Base-by-base conservation (phyloP, 2,797 vertebrate species). In the Valencia hispanica region DNA sequence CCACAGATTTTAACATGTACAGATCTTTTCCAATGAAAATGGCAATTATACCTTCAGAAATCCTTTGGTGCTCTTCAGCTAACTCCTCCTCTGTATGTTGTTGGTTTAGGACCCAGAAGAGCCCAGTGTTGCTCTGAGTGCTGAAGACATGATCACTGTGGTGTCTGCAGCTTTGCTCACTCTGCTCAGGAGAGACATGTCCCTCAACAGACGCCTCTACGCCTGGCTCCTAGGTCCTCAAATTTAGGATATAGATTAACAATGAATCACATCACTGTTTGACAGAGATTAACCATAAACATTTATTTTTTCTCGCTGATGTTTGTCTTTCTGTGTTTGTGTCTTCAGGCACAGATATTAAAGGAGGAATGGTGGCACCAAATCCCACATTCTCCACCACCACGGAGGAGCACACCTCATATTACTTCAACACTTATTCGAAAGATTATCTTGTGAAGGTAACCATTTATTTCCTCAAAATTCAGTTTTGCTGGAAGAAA, bases 161-260 rank as follows among this genome's bases (percentile, higher is more conserved):
- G 96, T 97, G 70, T 96, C 98, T 10, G 96, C 97, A 0, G 97
- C 98, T 34, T 92, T 92, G 0, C 97, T 99, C 78, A 97, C 97
- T 0, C 93, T 99, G 17, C 95, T 99, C 83, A 97, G 98, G 80
- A 96, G 98, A 91, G 98, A 99, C 89, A 99, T 99, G 98, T 99
- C 98, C 47, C 96, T 99, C 43, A 99, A 99, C 86, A 95, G 98
- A 88, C 96, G 98, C 53, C 95, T 99, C 45, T 99, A 99, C 0
- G 98, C 97, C 0, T 99, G 98, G 98, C 88, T 99, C 18, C 93
- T 99, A 90, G 98, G 98, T 99, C 94, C 83, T 70, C 5, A 43
- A 74, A 18, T 55, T 66, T 65, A 6, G 14, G 74, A 41, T 51
- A 61, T 1, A 18, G n/a, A 32, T 36, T 4, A 48, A 8, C 70